Base-by-base conservation (phyloP, 2,888 invertebrate genomes). In the Lithophane leautieri region DNA sequence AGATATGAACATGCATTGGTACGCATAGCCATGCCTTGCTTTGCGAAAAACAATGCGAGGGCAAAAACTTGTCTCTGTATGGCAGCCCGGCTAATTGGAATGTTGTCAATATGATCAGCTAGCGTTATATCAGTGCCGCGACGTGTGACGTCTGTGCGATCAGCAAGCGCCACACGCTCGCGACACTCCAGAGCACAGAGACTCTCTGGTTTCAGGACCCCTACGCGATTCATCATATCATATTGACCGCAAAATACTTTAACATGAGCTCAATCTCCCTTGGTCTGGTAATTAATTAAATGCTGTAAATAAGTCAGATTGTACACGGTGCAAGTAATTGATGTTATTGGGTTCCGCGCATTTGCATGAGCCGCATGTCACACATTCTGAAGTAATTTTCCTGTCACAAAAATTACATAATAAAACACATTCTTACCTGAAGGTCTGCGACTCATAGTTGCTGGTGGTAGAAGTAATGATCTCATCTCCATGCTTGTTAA, bases 401-500 rank as follows among this genome's bases (percentile, higher is more conserved):
- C 34, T 4, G 34, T 4, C 34, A 34, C 34, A 34, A 34, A 34
- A 42, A 42, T 28, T 0, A 4, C 4, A 8, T 8, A 1, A 50
- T 14, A 28, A 22, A 67, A 47, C 4, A 22, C 1, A 54, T 54
- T 40, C 67, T 78, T 73, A 96, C 96, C 96, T 97, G 96, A 99
- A 99, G 0, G 99, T 99, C 93, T 99, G 99, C 0, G 99, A 99
- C 96, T 99, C 99, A 91, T 99, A 99, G 94, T 99, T 99, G 87
- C 99, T 99, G 0, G 99, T 99, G 0, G 99, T 99, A 0, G 99
- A 98, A 0, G 99, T 99, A 87, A 99, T 99, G 88, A 99, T 99
- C 96, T 99, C 99, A 92, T 99, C 99, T 25, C 99, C 99, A 91
- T 99, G 99, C 93, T 99, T 99, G 96, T 99, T 99, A 69, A 99